These are phyloP conservation scores for Eleginops maclovinus DNA, from an alignment of 2,113 vertebrate species.

Conservation along the genomic window DNA sequence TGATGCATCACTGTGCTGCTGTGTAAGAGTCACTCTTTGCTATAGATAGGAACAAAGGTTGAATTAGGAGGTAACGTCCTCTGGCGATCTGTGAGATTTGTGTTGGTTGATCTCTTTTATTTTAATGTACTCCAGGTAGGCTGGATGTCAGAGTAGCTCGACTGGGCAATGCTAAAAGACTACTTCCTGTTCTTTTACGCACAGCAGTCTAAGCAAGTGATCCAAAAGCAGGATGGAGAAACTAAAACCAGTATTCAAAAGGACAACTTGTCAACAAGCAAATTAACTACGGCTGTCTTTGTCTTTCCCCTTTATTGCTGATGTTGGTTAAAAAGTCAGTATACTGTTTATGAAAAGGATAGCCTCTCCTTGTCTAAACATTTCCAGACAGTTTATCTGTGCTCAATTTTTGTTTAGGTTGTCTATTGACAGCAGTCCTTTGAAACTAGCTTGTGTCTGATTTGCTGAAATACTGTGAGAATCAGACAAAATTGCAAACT, in stretches of 20 bases:
- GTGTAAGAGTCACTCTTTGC: conserved; percentile 1
- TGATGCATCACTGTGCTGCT: background rate
- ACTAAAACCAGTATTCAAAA: background rate
- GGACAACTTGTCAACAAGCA: background rate
- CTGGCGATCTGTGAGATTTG: background rate
- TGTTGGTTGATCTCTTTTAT: background rate
- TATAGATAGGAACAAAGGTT: background rate
- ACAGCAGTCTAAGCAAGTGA: background rate
- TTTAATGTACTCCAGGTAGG: background rate
- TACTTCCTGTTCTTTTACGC: background rate
- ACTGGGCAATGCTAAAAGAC: background rate
- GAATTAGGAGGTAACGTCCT: background rate
- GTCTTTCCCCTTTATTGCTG: background rate
- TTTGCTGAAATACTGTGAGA: background rate
- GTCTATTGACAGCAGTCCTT: background rate
- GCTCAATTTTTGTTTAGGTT: background rate
- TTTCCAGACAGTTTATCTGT: background rate
- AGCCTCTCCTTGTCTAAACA: conserved; percentile 3
- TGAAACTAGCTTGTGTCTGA: background rate
- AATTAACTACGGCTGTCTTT: conserved; percentile 2
- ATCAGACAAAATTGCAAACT: background rate
- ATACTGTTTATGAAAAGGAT: background rate
- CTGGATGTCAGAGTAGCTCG: background rate
- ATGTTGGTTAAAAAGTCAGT: background rate
- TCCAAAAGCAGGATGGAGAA: background rate